These are phyloP conservation scores for Apolygus lucorum DNA, from an alignment of 1,140 invertebrate species.

Conservation along the genomic window DNA sequence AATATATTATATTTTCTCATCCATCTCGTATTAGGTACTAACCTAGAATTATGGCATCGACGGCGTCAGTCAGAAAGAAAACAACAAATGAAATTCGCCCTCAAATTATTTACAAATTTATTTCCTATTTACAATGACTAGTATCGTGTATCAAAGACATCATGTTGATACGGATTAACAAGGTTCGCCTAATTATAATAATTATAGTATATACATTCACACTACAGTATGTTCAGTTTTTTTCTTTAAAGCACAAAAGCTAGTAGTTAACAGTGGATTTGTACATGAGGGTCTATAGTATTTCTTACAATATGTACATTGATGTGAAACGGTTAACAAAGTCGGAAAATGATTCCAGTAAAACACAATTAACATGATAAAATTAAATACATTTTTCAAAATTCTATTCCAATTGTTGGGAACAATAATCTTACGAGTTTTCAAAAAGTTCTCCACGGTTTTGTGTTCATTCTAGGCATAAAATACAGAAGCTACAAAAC, in stretches of 20 bases:
- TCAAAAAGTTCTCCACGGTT: too few species aligned
- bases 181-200: neutral
- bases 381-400: neutral
- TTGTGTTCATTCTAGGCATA: too few species aligned
- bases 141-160: slow-evolving; percentile 18
- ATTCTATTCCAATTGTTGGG: neutral
- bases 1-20: slow-evolving; percentile 9
- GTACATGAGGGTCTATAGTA: neutral
- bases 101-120: slow-evolving; percentile 16
- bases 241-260: slow-evolving; percentile 1
- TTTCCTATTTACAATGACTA: slow-evolving; percentile 27
- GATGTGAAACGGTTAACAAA: neutral
- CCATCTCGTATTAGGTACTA: slow-evolving; percentile 7
- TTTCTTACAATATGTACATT: neutral
- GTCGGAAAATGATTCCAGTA: neutral
- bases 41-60: slow-evolving; percentile 23
- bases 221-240: neutral
- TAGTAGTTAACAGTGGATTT: neutral
- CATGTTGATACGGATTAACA: neutral
- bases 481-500: too few species aligned
- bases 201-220: neutral
- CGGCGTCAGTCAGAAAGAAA: slow-evolving; percentile 27
- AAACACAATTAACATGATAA: neutral
- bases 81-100: slow-evolving; percentile 18
- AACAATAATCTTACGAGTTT: neutral